Evolutionary conservation across 1,140 invertebrate genomes (phyloP), one percentile per base, ranked within the genome.

Genomic region (Stenopsyche tienmushanensis): DNA sequence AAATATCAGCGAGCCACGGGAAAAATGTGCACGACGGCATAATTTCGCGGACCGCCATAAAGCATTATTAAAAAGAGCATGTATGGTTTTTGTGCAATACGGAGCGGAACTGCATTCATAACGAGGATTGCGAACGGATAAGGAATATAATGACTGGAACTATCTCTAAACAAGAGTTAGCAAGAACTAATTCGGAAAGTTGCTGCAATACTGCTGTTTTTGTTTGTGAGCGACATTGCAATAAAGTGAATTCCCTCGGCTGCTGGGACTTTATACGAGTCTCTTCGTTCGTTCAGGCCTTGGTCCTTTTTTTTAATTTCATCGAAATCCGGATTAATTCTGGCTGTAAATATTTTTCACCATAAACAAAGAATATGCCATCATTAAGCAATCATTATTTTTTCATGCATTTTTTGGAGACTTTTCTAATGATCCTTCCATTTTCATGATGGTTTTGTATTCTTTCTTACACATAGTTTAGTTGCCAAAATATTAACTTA

Each of bases 131-230:
- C n/a, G 10, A 21, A 17, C 34, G 41, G 25, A 60, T 50, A 42
- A 21, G 34, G 52, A 60, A 69, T 62, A 52, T 55, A 62, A 69
- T 62, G 63, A 53, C 44, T 23, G 17, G 1, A 50, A 59, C 20
- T 44, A 47, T 53, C 60, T 65, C 64, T 57, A 55, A 59, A 64
- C 67, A 64, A 42, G 54, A 63, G 64, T 70, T 70, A 66, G 60
- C 64, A 60, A 60, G 41, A 66, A 70, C 67, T 70, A 66, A 70
- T 70, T 64, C 49, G 44, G 42, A 49, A 65, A 66, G 67, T 70
- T 70, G 59, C 47, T 17, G 45, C 54, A 41, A 60, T 54, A 55
- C 49, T 62, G n/a, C n/a, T n/a, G 67, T 66, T 70, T 70, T 70
- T 70, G 67, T 70, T 63, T 29, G 41, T 59, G 49, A 55, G 49